These are phyloP conservation scores for Liasis olivaceus DNA, from an alignment of 2,797 vertebrate species.

Conservation along the genomic window DNA sequence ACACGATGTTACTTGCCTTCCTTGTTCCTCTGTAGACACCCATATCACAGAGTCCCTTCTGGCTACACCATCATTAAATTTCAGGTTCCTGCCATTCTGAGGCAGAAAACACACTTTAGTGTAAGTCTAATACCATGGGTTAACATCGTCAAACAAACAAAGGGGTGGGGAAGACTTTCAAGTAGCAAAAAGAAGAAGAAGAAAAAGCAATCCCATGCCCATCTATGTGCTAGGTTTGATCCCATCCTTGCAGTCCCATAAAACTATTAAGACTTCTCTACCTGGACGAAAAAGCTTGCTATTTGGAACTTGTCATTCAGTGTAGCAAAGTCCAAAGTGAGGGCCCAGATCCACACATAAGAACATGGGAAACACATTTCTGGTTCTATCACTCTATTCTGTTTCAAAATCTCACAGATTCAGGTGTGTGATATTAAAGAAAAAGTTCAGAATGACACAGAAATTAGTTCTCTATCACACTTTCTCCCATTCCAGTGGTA, in stretches of 20 bases:
- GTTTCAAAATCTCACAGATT: background rate
- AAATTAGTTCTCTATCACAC: background rate
- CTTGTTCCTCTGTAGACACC: background rate
- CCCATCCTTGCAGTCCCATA: background rate
- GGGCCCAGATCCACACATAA: background rate
- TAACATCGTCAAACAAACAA: background rate
- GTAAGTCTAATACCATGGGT: background rate
- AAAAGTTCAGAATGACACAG: too few species aligned
- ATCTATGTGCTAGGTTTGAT: background rate
- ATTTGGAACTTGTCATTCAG: background rate
- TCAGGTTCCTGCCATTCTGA: background rate
- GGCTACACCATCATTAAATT: background rate
- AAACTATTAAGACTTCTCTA: background rate
- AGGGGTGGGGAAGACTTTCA: background rate
- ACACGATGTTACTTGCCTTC: background rate
- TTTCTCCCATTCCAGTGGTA: background rate
- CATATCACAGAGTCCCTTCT: background rate
- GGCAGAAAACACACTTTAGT: background rate
- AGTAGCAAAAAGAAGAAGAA: background rate
- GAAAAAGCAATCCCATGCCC: background rate
- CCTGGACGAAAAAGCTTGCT: background rate
- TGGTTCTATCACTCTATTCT: background rate
- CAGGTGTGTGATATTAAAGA: background rate
- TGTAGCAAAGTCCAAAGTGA: background rate
- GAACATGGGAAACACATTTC: background rate